Base-by-base conservation (phyloP, 2,113 vertebrate genomes). In the Podiceps cristatus region DNA sequence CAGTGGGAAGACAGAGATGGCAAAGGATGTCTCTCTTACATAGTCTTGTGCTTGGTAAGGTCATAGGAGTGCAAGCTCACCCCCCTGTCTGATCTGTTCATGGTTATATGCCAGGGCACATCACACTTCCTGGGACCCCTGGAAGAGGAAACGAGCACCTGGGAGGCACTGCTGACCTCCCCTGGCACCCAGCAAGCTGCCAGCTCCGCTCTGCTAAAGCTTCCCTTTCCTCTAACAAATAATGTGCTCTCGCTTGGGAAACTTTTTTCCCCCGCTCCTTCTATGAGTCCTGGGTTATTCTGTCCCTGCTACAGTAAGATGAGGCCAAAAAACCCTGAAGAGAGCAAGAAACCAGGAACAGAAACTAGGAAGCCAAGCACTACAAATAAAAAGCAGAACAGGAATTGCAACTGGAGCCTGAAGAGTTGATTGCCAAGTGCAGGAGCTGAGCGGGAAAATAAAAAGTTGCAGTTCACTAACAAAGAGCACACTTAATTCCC, bases 381-480 rank as follows among this genome's bases (percentile, higher is more conserved):
- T 74, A 23, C 68, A 59, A 94, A 55, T 42, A 47, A 86, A 74
- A 44, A 83, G 20, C 33, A 55, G 27, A 88, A 59, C 22, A 74
- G 47, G 31, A 88, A 63, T 8, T 77, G 24, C 31, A 83, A 52
- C 64, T 56, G 49, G 24, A 86, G 64, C 20, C 59, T 0, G 2
- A 92, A 67, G 63, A 15, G 22, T 7, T 67, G 37, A 29, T 20
- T 94, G 75, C 75, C 88, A 93, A 94, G 28, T 33, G 10, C 68
- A 59, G 59, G 63, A 83, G 50, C 92, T 77, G 31, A 77, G 50
- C 42, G 49, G 7, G 66, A 72, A 91, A 88, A 85, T 10, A 76
- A 81, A 44, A 94, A 84, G 71, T 63, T 80, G 62, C 62, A 88
- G 73, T 78, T 94, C 58, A 66, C 50, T 80, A n/a, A 80, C 50